Base-by-base conservation (phyloP, 2,797 vertebrate genomes). In the Premnoplex brunnescens region DNA sequence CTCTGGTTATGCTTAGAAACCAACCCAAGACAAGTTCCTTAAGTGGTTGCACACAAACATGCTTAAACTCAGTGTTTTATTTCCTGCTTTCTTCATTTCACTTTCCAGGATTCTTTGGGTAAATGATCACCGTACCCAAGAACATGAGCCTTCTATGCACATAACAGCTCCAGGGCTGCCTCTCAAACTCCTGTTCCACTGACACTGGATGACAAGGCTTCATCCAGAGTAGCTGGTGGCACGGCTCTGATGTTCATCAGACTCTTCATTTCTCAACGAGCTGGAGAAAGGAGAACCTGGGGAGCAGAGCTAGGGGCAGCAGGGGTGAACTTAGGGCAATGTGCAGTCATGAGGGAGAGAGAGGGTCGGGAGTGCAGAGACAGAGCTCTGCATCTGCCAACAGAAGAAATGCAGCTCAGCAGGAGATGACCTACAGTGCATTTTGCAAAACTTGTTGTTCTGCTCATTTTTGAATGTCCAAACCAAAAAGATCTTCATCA, bases 311-410 rank as follows among this genome's bases (percentile, higher is more conserved):
- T 0, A 32, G 39, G 14, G 71, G 34, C 39, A 76, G 39, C 14
- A 59, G 49, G 37, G 18, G 43, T 28, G 59, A 39, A 18, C n/a
- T 6, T 7, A 48, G 49, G 36, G 52, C 48, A 64, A 8, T 0
- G 9, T 24, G 36, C 54, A 51, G 23, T 7, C 37, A 64, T 0
- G 0, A 36, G 32, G 54, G 23, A 27, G 20, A 34, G 6, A 14
- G 6, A 6, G 9, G n/a, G 51, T 51, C 62, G 58, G 79, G 44
- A 51, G 36, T 3, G 6, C 51, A 60, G 32, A 48, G 43, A 6
- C 34, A 27, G 63, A 46, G 24, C 54, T 19, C 26, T 1, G 21
- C 7, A 15, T 18, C 69, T 49, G 59, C 23, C 77, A 28, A 56
- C 1, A 60, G 19, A 19, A 56, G 21, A 22, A 83, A 11, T 3